These are phyloP conservation scores for Coryphaenoides rupestris DNA, from an alignment of 2,113 vertebrate species.

Conservation along the genomic window DNA sequence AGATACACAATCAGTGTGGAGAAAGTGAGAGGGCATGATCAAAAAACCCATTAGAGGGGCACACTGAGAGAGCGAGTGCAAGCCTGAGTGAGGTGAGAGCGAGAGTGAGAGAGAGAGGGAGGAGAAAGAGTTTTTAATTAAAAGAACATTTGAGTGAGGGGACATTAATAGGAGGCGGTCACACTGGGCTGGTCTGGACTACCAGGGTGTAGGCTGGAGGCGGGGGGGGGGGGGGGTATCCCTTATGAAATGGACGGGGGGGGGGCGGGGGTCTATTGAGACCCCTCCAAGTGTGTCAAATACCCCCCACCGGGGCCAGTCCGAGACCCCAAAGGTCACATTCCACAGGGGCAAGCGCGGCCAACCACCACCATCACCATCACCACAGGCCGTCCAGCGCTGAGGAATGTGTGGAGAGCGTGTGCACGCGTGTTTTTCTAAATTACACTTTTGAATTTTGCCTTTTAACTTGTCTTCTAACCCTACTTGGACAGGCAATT, in stretches of 20 bases:
- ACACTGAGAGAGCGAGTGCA: not conserved
- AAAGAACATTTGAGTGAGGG: conserved; percentile 6
- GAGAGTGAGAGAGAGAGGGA: too few species aligned
- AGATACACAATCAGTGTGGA: not conserved
- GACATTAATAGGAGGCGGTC: conserved; percentile 32
- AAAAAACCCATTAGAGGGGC: not conserved
- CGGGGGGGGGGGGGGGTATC: not conserved
- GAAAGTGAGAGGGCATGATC: not conserved
- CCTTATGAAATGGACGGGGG: conserved; percentile 46
- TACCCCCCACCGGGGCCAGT: conserved; percentile 57
- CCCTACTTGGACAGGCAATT: too few species aligned
- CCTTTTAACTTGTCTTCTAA: too few species aligned
- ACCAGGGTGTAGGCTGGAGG: conserved; percentile 13
- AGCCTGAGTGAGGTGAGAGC: not conserved
- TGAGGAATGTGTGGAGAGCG: conserved; percentile 13
- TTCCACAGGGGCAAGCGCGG: conserved; percentile 53
- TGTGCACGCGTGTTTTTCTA: too few species aligned
- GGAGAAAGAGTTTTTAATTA: not conserved
- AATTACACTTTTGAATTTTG: too few species aligned
- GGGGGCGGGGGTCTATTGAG: conserved; percentile 55
- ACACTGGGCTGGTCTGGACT: conserved; percentile 9
- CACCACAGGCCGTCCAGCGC: not conserved
- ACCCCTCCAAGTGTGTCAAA: conserved; percentile 73
- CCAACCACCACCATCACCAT: too few species aligned
- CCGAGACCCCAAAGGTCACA: conserved; percentile 72